Evolutionary conservation across 2,797 vertebrate species (phyloP), one percentile per base, ranked within the genome.

Genomic region (Falco naumanni): DNA sequence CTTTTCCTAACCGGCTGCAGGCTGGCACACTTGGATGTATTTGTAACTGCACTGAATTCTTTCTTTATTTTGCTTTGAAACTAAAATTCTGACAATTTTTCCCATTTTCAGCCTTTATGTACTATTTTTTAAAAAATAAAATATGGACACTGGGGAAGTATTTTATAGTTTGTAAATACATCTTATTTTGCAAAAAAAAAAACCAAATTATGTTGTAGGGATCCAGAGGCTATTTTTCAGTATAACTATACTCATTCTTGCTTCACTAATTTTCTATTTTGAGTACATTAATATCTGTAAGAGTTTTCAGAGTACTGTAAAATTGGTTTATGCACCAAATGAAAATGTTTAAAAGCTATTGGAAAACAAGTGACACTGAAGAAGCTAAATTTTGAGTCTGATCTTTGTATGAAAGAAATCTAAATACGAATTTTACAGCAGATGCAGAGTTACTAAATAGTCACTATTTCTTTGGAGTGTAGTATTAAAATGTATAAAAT

Each of bases 121-220:
- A n/a, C 11, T 64, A 7, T 85, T 74, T n/a, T 63, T 31, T 53
- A 75, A 37, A 65, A 56, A 59, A 14, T 41, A 21, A 89, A 79
- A 28, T 25, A 16, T 31, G 37, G 28, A 61, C 41, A n/a, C 7
- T 11, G 10, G 29, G 22, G 11, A 92, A 91, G 6, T 68, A 77
- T 90, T 94, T 94, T 71, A 53, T 78, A 71, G 65, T 66, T 61
- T 83, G 20, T 87, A 87, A 88, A 84, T 76, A 39, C 37, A 61
- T 53, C 5, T 75, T 65, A 65, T 43, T 89, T 91, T 79, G 11
- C 18, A 87, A 82, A 59, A 82, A 82, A 59, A 82, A 66, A 6
- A 39, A 5, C 37, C 5, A 34, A 68, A 45, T 37, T n/a, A 6
- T 51, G 21, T 60, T 64, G 1, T 34, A 69, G 41, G 43, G 33